phyloP scores from a whole-genome alignment of 1,140 invertebrate genomes.

The Drosophila leontia region DNA sequence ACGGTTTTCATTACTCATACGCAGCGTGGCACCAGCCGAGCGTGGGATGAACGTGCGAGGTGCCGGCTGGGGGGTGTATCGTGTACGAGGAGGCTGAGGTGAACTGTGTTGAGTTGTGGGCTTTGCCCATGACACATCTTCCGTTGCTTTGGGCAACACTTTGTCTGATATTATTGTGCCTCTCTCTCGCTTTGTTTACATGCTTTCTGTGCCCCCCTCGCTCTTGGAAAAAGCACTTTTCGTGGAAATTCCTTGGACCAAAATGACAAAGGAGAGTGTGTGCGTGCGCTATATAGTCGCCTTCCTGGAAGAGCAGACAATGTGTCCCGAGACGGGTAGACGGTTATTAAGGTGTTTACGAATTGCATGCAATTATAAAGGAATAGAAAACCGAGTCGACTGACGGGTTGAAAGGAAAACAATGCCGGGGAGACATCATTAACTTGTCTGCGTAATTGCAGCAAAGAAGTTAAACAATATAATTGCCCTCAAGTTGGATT shows the following conservation, averaged over 20 bases:
- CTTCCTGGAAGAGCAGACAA: slow-evolving; percentile 33
- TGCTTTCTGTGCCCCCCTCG: slow-evolving; percentile 14
- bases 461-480: slow-evolving; percentile 39
- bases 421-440: slow-evolving; percentile 35
- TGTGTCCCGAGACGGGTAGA: slow-evolving; percentile 16
- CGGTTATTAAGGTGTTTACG: slow-evolving; percentile 35
- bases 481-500: slow-evolving; percentile 37
- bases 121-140: slow-evolving; percentile 59
- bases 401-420: slow-evolving; percentile 24
- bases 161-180: slow-evolving; percentile 48
- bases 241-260: slow-evolving; percentile 42
- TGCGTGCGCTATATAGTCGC: slow-evolving; percentile 12
- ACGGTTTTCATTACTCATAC: slow-evolving; percentile 72
- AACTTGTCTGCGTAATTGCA: slow-evolving; percentile 57
- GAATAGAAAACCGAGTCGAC: slow-evolving; percentile 19
- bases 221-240: slow-evolving; percentile 33
- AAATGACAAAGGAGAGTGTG: not conserved
- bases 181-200: slow-evolving; percentile 14
- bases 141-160: slow-evolving; percentile 44
- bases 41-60: slow-evolving; percentile 53
- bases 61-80: not conserved
- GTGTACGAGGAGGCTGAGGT: slow-evolving; percentile 14
- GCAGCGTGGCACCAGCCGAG: slow-evolving; percentile 51
- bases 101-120: slow-evolving; percentile 27
- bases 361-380: slow-evolving; percentile 40